Evolutionary conservation across 2,797 vertebrate genomes (phyloP), one percentile per base, ranked within the genome.

Genomic region (Chlorospingus semifuscus): DNA sequence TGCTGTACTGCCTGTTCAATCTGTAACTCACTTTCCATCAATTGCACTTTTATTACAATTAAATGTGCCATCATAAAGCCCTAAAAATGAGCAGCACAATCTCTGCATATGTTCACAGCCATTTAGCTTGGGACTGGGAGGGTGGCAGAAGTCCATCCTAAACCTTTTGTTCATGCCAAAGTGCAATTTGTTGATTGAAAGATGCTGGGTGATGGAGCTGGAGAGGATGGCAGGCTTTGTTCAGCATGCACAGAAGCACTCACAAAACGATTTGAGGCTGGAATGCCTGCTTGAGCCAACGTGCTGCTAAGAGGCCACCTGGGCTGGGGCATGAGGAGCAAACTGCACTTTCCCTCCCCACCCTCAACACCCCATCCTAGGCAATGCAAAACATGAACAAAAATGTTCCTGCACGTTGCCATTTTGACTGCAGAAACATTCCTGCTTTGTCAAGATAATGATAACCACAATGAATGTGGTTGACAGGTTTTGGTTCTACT

Each of bases 141-240:
- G 60, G 87, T 97, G 96, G 91, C 98, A 97, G 56, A 77, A 85
- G 32, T 96, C 97, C 96, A 97, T 96, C 83, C 84, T 63, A 71
- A 95, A 89, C 70, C 94, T 96, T 95, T 91, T 94, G 87, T 85
- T 95, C 47, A 3, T 95, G 96, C 96, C 97, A 97, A 93, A 96
- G 92, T 94, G 68, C 91, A 97, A 71, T 98, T 96, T 97, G 86
- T 94, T 69, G 47, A 93, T 92, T 96, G 90, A 96, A 96, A 90
- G 91, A 77, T 92, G 81, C 90, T 61, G 77, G 82, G 76, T 90
- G 88, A 86, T 94, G 86, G 87, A 92, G 80, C 87, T 85, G 81
- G 75, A 94, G 79, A 66, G 76, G n/a, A 88, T 56, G 37, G 71
- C 85, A 83, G 95, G 87, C 24, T 49, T 94, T 89, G 84, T 83